These are phyloP conservation scores for Arothron firmamentum DNA, from an alignment of 2,113 vertebrate species.

Conservation along the genomic window DNA sequence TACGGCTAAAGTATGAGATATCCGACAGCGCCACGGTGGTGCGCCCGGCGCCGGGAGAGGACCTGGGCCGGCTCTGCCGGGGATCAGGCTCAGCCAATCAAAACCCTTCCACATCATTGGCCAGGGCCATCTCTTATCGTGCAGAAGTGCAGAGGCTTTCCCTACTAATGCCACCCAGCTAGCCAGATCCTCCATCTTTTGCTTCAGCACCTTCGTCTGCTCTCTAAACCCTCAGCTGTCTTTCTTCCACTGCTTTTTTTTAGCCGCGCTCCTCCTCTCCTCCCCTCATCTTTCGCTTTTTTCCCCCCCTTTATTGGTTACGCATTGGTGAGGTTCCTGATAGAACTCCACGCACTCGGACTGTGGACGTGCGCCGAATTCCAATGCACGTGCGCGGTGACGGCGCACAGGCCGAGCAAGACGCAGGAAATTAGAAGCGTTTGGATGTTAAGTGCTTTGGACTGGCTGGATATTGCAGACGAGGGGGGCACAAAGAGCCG, in stretches of 20 bases:
- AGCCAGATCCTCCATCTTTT: slow-evolving; percentile 52
- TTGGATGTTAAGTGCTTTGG: slow-evolving; percentile 41
- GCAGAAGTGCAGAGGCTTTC: slow-evolving; percentile 66
- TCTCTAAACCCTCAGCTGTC: slow-evolving; percentile 7
- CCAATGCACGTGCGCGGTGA: slow-evolving; percentile 47
- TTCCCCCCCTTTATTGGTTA: slow-evolving; percentile 62
- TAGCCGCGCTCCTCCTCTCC: slow-evolving; percentile 18
- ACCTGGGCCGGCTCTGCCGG: slow-evolving; percentile 45
- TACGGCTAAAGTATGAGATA: slow-evolving; percentile 58
- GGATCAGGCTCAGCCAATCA: slow-evolving; percentile 71
- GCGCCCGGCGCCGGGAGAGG: slow-evolving; percentile 39
- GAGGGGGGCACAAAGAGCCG: slow-evolving; percentile 18
- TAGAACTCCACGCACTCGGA: slow-evolving; percentile 52
- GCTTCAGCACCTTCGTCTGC: slow-evolving; percentile 35
- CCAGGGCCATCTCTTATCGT: slow-evolving; percentile 71
- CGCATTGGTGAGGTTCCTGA: slow-evolving; percentile 64
- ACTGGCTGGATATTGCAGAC: slow-evolving; percentile 41
- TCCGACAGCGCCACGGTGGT: slow-evolving; percentile 52
- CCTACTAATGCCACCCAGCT: slow-evolving; percentile 68
- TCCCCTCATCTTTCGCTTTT: slow-evolving; percentile 6
- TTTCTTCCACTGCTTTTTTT: slow-evolving; percentile 7
- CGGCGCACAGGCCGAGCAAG: slow-evolving; percentile 20
- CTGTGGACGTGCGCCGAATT: slow-evolving; percentile 52
- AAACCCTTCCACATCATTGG: slow-evolving; percentile 74
- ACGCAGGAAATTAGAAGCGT: slow-evolving; percentile 47